These are phyloP conservation scores for Acrocephalus scirpaceus DNA, from an alignment of 2,797 vertebrate genomes.

Conservation along the genomic window DNA sequence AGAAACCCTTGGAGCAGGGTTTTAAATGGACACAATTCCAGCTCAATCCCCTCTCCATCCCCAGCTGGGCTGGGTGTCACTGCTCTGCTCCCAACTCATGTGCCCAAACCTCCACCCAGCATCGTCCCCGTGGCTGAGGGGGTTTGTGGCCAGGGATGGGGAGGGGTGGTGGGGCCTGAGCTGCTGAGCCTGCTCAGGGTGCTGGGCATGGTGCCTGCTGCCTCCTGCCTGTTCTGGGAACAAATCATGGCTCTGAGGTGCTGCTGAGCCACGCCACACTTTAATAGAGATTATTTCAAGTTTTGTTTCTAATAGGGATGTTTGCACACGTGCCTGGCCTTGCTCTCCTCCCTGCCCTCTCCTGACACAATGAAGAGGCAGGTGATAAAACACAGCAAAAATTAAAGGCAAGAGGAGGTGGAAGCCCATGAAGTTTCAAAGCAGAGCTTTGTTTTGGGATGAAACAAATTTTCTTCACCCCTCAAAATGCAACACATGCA, in stretches of 20 bases:
- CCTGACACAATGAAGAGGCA: not conserved
- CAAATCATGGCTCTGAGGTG: not conserved
- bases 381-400: not conserved
- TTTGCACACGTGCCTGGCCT: rapidly evolving
- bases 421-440: not conserved
- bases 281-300: not conserved
- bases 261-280: rapidly evolving
- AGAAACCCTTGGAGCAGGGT: not conserved
- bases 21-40: not conserved
- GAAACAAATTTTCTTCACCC: not conserved
- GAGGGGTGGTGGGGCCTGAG: not conserved
- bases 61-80: not conserved
- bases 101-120: not conserved
- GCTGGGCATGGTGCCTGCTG: not conserved
- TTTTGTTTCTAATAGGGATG: rapidly evolving
- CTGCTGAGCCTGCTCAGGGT: not conserved
- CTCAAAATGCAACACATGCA: not conserved
- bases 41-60: not conserved
- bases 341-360: not conserved
- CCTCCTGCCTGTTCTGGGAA: rapidly evolving
- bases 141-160: not conserved
- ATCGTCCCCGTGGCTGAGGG: rapidly evolving
- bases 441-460: not conserved
- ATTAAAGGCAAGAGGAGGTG: not conserved
- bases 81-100: rapidly evolving